These are phyloP conservation scores for Ophion ventricosus DNA, from an alignment of 2,888 invertebrate genomes.

Conservation along the genomic window DNA sequence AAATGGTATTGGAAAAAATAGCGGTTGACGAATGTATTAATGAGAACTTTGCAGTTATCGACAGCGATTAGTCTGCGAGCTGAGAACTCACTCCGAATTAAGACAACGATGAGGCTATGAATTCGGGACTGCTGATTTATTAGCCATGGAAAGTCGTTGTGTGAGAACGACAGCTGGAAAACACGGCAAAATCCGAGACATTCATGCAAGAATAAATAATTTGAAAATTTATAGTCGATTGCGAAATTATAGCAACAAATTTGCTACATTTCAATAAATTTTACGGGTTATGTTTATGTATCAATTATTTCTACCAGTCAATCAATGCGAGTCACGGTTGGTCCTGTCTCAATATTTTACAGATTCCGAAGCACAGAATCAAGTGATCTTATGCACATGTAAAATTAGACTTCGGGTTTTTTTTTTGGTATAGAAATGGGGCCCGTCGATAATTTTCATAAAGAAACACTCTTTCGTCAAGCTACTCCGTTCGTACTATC, in stretches of 20 bases:
- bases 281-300: no score
- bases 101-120: not conserved
- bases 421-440: no score
- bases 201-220: not conserved
- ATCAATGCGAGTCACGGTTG: not conserved
- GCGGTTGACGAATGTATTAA: no score
- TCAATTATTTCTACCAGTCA: no score
- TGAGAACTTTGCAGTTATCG: not conserved
- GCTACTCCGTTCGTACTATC: no score
- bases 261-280: not conserved
- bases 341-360: not conserved
- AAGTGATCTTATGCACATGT: not conserved
- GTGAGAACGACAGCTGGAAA: not conserved
- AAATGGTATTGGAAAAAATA: not conserved
- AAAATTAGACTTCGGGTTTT: not conserved
- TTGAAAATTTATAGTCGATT: not conserved
- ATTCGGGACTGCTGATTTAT: no score
- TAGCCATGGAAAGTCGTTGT: not conserved
- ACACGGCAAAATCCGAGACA: not conserved
- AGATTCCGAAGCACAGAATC: not conserved
- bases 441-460: no score
- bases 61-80: not conserved
- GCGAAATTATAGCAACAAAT: not conserved
- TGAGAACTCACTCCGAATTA: not conserved
- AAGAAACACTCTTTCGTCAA: no score